A percentile compares a stretch with the other conserved stretches of the same genome.
phyloP scores from a whole-genome alignment of 2,113 vertebrate genomes.

The Tursiops truncatus region DNA sequence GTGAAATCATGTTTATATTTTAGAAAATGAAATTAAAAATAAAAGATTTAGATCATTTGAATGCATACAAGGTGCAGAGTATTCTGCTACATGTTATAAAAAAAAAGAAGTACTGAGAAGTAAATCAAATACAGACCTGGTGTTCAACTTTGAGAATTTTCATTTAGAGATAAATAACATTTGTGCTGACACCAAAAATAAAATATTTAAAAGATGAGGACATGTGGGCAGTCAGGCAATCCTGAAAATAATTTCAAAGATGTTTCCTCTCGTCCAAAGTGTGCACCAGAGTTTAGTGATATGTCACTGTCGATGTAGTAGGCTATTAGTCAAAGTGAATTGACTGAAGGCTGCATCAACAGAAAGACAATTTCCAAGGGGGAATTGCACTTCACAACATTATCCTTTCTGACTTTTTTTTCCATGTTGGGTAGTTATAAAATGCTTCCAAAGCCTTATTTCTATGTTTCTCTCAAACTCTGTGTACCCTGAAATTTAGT shows the following conservation, averaged over 20 bases:
- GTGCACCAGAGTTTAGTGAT: constrained; percentile 60
- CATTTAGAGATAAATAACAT: constrained; percentile 24
- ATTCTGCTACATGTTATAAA: not conserved
- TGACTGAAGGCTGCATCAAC: constrained; percentile 71
- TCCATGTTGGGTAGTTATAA: not conserved
- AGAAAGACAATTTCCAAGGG: constrained; percentile 63
- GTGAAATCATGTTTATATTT: constrained; percentile 30
- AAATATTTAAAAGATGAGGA: constrained; percentile 62
- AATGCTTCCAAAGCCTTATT: constrained; percentile 29
- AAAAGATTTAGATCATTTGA: not conserved
- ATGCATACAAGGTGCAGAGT: not conserved
- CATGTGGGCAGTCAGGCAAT: constrained; percentile 49
- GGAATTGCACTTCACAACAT: not conserved
- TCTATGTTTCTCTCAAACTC: not conserved
- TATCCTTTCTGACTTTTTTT: not conserved
- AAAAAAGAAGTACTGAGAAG: not conserved
- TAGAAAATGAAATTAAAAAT: not conserved
- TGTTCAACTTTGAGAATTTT: constrained; percentile 49
- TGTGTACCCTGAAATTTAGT: not conserved
- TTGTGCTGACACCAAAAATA: constrained; percentile 59
- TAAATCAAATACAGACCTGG: constrained; percentile 32
- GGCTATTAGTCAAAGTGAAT: constrained; percentile 66
- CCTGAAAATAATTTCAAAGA: constrained; percentile 59
- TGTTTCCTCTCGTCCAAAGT: constrained; percentile 57
- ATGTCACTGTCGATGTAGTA: constrained; percentile 67